phyloP scores from a whole-genome alignment of 2,797 vertebrate species.

The Eupleurogrammus muticus region DNA sequence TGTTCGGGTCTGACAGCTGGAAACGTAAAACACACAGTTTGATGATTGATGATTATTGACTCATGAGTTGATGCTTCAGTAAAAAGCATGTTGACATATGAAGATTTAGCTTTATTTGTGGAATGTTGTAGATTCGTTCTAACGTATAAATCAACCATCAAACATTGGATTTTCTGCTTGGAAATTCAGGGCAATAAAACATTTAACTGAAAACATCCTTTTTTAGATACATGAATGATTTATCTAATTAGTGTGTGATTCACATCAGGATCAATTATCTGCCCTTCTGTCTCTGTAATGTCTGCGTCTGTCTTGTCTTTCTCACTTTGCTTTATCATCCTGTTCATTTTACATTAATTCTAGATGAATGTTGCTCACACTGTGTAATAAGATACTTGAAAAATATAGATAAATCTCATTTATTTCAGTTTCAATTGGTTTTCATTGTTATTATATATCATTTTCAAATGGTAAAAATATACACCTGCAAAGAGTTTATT shows the following conservation, averaged over 20 bases:
- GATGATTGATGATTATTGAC: conserved; percentile 36
- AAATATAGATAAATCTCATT: neutral
- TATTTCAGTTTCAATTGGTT: neutral
- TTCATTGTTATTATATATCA: too few species aligned
- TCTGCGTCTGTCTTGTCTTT: too few species aligned
- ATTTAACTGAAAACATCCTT: neutral
- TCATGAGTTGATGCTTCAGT: neutral
- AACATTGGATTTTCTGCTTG: conserved; percentile 2
- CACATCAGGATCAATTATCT: conserved; percentile 35
- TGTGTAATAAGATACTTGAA: neutral
- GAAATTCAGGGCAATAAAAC: neutral
- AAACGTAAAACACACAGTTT: conserved; percentile 19
- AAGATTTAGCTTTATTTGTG: conserved; percentile 27
- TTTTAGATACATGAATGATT: neutral
- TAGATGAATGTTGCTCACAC: neutral
- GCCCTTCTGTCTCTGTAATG: too few species aligned
- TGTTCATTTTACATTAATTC: conserved; percentile 1
- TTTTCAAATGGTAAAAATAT: neutral
- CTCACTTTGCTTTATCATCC: conserved; percentile 19
- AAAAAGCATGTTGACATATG: conserved; percentile 10
- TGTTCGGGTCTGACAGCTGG: neutral
- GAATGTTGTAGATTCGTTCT: conserved; percentile 11
- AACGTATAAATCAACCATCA: conserved; percentile 17
- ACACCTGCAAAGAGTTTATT: neutral
- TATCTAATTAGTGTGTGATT: neutral